Base-by-base conservation (phyloP, 2,113 vertebrate species). In the Isurus oxyrinchus region DNA sequence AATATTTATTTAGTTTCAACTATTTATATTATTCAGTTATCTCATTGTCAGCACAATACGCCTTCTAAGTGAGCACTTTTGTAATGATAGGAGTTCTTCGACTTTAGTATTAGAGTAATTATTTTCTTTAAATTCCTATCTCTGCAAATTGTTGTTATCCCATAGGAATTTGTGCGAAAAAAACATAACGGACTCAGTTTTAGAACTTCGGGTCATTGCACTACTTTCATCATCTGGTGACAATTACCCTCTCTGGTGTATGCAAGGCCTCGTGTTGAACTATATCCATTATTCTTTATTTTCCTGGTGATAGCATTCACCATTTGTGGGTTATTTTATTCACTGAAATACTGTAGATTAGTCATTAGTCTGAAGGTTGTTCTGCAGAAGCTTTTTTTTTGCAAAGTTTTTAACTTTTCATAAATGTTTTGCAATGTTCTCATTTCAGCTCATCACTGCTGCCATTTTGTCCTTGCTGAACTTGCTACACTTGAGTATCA, bases 271-370 rank as follows among this genome's bases (percentile, higher is more conserved):
- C 31, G 7, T 79, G 72, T 79, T 79, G 25, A 31, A 79, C 31
- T 79, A 79, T 79, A 81, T 81, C 76, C 76, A 81, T 81, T n/a
- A 81, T 81, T 81, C 76, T 81, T 81, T 81, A 49, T 81, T 66
- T 19, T 66, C 16, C 63, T 66, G 63, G 10, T 66, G 63, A 14
- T 19, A 16, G 63, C 63, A 66, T 13, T 66, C 35, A 13, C 8
- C 76, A n/a, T 66, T 66, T 14, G 35, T 81, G 10, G 6, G 5
- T 81, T 81, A 81, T 81, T 40, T 81, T 81, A 10, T 81, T 10
- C 76, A 40, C 76, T 81, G 35, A 81, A 86, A 44, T 49, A n/a
- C 40, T 86, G 14, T 16, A 49, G 79, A 40, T 84, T 84, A 40
- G n/a, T 72, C 67, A 72, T 72, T 84, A 14, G n/a, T 44, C 16